Base-by-base conservation (phyloP, 1,140 invertebrate species). In the Stratiolaelaps scimitus region DNA sequence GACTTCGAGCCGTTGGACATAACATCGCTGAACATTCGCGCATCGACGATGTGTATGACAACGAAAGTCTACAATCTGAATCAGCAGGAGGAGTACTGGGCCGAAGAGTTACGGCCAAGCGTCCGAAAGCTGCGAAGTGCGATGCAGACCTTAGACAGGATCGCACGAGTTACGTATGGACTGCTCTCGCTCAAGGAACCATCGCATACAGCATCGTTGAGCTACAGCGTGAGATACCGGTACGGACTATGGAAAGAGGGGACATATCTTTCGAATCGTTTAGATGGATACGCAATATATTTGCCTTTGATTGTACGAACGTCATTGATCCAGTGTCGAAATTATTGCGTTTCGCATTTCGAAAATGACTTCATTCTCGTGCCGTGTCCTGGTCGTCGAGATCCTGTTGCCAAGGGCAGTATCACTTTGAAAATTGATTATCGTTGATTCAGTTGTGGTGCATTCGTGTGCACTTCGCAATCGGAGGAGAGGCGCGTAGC, bases 1-100 rank as follows among this genome's bases (percentile, higher is more conserved):
- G 69, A 70, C 43, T 65, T 70, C 7, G 68, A 71, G 43, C 65
- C 68, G 44, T 45, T 68, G 7, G 89, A 92, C 74, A 78, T 92
- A 46, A 90, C 87, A 0, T 84, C 89, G 70, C 73, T 92, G 17
- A 93, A 93, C 72, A 88, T 90, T 30, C 88, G 92, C 76, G 88
- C 88, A 0, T 87, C 86, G 71, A 83, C 90, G 0, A 88, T 91
- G 81, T 89, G 87, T 74, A 76, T 91, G 68, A 84, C 86, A 1
- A 85, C 84, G 66, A 88, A 88, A 75, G 69, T 76, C 43, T 70
- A 72, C 47, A 69, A 65, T 34, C 67, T 72, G 56, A 68, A 64
- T 45, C 26, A 43, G 43, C 64, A 70, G 47, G 68, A 34, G 60
- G 48, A 64, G 34, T 66, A 85, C 71, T 86, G 87, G 83, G 82